Evolutionary conservation across 2,888 invertebrate species (phyloP).

Genomic region (Xylocampa areola): DNA sequence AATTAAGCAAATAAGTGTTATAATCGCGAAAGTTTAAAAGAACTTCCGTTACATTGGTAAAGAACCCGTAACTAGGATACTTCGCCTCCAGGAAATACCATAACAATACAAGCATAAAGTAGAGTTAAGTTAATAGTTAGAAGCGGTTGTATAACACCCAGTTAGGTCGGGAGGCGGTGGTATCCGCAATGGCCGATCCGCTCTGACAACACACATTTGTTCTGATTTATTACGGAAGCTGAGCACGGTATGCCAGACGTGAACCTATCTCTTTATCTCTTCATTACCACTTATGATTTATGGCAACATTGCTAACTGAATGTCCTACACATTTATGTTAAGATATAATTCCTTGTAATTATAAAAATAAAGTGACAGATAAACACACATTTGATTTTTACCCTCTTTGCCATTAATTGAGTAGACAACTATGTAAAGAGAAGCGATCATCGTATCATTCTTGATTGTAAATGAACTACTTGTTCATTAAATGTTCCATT

Average conservation of each 20-base stretch:
- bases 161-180: slow-evolving; percentile 8
- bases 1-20: too few species aligned
- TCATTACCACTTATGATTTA: slow-evolving; percentile 36
- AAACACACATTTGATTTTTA: not conserved
- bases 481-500: not conserved
- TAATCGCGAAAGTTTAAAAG: too few species aligned
- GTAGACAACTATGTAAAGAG: not conserved
- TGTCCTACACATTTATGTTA: not conserved
- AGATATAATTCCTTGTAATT: too few species aligned
- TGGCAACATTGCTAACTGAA: slow-evolving; percentile 14
- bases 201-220: slow-evolving; percentile 51
- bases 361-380: too few species aligned
- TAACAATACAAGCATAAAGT: slow-evolving; percentile 41
- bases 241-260: slow-evolving; percentile 43
- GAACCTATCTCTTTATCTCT: slow-evolving; percentile 55
- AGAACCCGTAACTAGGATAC: slow-evolving; percentile 4
- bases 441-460: slow-evolving; percentile 22
- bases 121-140: slow-evolving; percentile 16
- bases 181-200: slow-evolving; percentile 30
- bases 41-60: slow-evolving; percentile 11
- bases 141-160: slow-evolving; percentile 25
- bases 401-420: slow-evolving; percentile 7
- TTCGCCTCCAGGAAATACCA: slow-evolving; percentile 10
- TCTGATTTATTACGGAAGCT: slow-evolving; percentile 66
- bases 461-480: slow-evolving; percentile 19